Conservation (phyloP, 2,888 invertebrate species). For the Anorthoa munda region DNA sequence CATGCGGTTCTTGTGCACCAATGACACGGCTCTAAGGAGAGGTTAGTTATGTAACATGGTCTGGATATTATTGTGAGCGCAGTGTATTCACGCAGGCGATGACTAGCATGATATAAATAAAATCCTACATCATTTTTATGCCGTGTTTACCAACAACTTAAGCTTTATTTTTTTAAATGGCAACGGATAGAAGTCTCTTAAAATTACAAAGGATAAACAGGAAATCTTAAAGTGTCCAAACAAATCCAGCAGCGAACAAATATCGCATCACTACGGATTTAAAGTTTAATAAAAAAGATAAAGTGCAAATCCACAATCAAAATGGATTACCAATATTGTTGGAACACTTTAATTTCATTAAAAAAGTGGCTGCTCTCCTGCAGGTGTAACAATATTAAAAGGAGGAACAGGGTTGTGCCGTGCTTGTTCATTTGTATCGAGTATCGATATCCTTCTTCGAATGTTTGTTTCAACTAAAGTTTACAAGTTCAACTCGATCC, state of each 20-base stretch:
- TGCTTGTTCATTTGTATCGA: slow-evolving; percentile 21
- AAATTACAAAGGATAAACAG: background rate
- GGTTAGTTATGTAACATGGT: slow-evolving; percentile 68
- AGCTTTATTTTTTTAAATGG: background rate
- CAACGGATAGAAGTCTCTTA: background rate
- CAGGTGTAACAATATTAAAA: slow-evolving; percentile 15
- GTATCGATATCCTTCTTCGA: slow-evolving; percentile 2
- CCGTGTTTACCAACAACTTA: too few relatives aligned
- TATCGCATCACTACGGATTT: slow-evolving; percentile 22
- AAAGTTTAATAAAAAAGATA: slow-evolving; percentile 34
- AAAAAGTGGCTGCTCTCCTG: slow-evolving; percentile 21
- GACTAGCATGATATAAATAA: too few relatives aligned
- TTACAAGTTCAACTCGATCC: slow-evolving; percentile 31
- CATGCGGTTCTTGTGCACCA: slow-evolving; percentile 86
- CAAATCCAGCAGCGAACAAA: slow-evolving; percentile 3
- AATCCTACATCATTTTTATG: too few relatives aligned
- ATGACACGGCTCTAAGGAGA: slow-evolving; percentile 83
- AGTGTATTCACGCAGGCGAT: background rate
- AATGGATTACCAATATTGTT: slow-evolving; percentile 33
- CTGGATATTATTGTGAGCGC: background rate
- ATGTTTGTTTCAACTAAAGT: slow-evolving; percentile 35
- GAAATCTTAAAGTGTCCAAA: slow-evolving; percentile 23
- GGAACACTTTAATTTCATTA: slow-evolving; percentile 43
- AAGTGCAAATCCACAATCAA: slow-evolving; percentile 48
- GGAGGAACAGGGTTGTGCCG: slow-evolving; percentile 2